Percentiles rank a stretch among this genome's conserved stretches.
phyloP scores from a whole-genome alignment of 2,113 vertebrate genomes.

The Anser brachyrhynchus region DNA sequence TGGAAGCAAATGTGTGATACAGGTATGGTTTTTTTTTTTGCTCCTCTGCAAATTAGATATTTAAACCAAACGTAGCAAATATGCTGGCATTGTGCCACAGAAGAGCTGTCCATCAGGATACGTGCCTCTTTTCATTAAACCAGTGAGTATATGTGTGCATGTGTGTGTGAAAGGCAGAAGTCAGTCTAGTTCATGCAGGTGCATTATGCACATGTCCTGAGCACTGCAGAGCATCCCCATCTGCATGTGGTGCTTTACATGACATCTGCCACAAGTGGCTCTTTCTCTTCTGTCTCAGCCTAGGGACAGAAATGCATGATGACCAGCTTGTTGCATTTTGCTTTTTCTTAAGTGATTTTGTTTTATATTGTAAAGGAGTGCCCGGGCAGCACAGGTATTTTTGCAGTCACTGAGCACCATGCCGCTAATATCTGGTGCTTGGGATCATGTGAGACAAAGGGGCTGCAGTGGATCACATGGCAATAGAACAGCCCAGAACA shows the following conservation, averaged over 20 bases:
- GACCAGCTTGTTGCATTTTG: neutral
- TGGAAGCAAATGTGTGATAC: neutral
- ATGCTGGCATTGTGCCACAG: fast-evolving
- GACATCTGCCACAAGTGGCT: neutral
- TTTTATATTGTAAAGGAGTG: neutral
- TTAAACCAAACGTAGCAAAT: neutral
- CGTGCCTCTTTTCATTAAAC: neutral
- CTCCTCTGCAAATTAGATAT: neutral
- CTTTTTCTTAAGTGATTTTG: neutral
- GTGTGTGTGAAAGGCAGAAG: neutral
- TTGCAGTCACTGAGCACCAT: neutral
- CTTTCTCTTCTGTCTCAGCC: neutral
- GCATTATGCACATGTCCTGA: neutral
- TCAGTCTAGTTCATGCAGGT: neutral
- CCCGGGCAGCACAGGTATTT: neutral
- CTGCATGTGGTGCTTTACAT: neutral
- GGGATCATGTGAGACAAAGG: neutral
- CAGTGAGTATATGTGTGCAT: no score
- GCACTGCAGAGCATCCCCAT: neutral
- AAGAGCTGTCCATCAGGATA: neutral
- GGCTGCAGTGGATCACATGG: neutral
- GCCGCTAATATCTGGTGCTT: neutral
- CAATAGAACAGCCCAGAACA: neutral
- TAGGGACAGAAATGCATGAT: neutral
- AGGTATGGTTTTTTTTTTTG: neutral